Conservation (phyloP, 1,140 invertebrate genomes). For the Streblospio benedicti region DNA sequence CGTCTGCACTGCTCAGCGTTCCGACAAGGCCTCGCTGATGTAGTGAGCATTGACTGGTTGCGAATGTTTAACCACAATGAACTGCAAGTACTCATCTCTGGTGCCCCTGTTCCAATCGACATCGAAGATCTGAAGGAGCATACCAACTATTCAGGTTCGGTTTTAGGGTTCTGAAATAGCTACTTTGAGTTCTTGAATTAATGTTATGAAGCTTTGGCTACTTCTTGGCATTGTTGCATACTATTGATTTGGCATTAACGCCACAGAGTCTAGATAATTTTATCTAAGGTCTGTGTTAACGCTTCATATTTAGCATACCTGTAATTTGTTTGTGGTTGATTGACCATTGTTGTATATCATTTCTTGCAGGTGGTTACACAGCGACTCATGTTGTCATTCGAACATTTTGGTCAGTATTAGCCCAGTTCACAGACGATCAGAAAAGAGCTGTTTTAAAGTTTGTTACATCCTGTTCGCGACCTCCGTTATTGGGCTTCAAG, state of each 20-base stretch:
- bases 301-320: too few species aligned
- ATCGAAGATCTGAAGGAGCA: slow-evolving; percentile 75
- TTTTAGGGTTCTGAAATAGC: background rate
- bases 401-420: slow-evolving; percentile 78
- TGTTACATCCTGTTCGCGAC: slow-evolving; percentile 91
- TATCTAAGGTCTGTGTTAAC: too few species aligned
- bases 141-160: slow-evolving; percentile 43
- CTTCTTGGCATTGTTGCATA: too few species aligned
- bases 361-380: slow-evolving; percentile 68
- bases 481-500: slow-evolving; percentile 95
- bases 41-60: slow-evolving; percentile 82
- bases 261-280: too few species aligned
- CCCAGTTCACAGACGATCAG: slow-evolving; percentile 73
- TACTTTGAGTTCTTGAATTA: too few species aligned
- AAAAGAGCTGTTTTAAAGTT: slow-evolving; percentile 84
- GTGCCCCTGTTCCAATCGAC: slow-evolving; percentile 84
- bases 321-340: background rate
- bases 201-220: too few species aligned
- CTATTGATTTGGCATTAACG: too few species aligned
- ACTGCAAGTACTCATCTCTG: slow-evolving; percentile 86
- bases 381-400: slow-evolving; percentile 61
- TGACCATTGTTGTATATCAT: background rate
- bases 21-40: slow-evolving; percentile 67
- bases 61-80: slow-evolving; percentile 92
- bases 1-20: slow-evolving; percentile 69